A percentile compares a stretch with the other conserved stretches of the same genome.
These are phyloP conservation scores for Ostrea edulis DNA, from an alignment of 1,140 invertebrate genomes.

Conservation along the genomic window DNA sequence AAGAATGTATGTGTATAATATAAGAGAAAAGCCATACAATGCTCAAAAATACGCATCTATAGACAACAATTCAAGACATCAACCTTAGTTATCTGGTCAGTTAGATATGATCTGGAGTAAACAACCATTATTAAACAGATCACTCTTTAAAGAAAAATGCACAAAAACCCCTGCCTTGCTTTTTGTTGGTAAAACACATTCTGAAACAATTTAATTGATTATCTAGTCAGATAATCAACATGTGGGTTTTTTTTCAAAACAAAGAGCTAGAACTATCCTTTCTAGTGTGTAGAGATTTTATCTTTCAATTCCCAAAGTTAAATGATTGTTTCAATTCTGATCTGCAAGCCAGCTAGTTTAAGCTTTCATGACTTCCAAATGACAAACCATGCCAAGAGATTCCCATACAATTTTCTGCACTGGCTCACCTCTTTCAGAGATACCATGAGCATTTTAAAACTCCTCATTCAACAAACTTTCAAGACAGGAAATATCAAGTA, in stretches of 20 bases:
- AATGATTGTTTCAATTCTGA: background rate
- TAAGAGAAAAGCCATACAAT: background rate
- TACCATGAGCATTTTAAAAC: background rate
- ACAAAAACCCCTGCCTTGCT: background rate
- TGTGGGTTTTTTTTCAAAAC: background rate
- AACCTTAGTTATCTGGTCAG: background rate
- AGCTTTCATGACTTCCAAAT: background rate
- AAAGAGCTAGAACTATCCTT: background rate
- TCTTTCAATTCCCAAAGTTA: background rate
- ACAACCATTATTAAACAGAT: background rate
- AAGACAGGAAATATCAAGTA: slow-evolving; percentile 9
- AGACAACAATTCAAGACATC: background rate
- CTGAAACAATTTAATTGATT: background rate
- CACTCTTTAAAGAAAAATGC: background rate
- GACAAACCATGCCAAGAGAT: background rate
- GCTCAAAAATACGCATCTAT: background rate
- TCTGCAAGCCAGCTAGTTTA: background rate
- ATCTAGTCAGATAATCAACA: slow-evolving; percentile 6
- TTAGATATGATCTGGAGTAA: background rate
- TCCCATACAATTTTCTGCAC: background rate
- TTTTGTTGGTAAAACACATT: background rate
- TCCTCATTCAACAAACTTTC: background rate
- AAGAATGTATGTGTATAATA: background rate
- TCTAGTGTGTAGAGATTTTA: background rate
- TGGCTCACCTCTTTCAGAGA: background rate